These are phyloP conservation scores for Nothobranchius furzeri DNA, from an alignment of 2,113 vertebrate genomes.

Conservation along the genomic window DNA sequence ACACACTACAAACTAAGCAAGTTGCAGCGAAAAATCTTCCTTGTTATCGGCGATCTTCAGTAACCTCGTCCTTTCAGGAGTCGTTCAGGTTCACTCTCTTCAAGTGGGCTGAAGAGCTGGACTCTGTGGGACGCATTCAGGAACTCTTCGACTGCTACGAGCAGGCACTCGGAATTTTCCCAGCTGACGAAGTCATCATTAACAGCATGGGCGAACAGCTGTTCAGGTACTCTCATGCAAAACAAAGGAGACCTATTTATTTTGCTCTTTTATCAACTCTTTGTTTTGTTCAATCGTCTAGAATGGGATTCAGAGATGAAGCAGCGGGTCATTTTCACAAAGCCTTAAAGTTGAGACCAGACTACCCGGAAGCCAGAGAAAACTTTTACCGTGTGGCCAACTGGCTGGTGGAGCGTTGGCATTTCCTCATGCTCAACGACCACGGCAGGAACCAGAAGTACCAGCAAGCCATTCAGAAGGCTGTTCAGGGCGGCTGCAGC, in stretches of 20 bases:
- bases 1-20: no score
- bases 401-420: slow-evolving; percentile 98
- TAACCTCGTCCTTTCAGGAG: slow-evolving; percentile 77
- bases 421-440: slow-evolving; percentile 98
- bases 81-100: slow-evolving; percentile 94
- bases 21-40: no score
- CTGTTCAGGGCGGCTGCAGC: slow-evolving; percentile 82
- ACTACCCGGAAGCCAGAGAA: slow-evolving; percentile 91
- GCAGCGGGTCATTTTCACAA: slow-evolving; percentile 96
- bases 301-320: slow-evolving; percentile 97
- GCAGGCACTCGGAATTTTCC: slow-evolving; percentile 93
- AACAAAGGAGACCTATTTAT: neutral
- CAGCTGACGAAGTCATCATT: slow-evolving; percentile 92
- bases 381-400: slow-evolving; percentile 97
- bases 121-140: slow-evolving; percentile 87
- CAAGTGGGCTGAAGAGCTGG: slow-evolving; percentile 94
- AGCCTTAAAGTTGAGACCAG: slow-evolving; percentile 92
- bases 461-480: slow-evolving; percentile 88
- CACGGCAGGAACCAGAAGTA: slow-evolving; percentile 88
- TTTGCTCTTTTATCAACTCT: neutral
- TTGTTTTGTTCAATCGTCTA: slow-evolving; percentile 48
- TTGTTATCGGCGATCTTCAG: neutral
- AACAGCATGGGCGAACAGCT: slow-evolving; percentile 98
- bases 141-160: slow-evolving; percentile 96
- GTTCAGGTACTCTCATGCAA: slow-evolving; percentile 86